Evolutionary conservation across 2,113 vertebrate species (phyloP), one percentile per base, ranked within the genome.

Genomic region (Holacanthus passer): DNA sequence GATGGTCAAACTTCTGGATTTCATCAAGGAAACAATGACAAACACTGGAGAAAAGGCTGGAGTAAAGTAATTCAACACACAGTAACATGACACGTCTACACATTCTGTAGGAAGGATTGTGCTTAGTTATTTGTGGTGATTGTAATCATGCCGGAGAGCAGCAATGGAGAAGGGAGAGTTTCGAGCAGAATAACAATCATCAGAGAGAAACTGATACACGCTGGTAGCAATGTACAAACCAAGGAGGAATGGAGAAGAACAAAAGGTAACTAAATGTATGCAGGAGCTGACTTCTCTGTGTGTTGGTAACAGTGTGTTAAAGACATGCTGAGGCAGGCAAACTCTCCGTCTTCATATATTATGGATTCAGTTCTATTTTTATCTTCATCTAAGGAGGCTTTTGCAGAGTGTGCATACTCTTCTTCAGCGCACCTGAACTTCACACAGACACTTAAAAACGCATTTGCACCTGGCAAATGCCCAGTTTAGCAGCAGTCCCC

Each of bases 321-420:
- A 62, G 52, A 45, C 8, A 68, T 17, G 53, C 76, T 74, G 67
- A 75, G 64, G 53, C 77, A 50, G 63, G 37, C 59, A 29, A 71
- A 81, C 50, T 58, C 4, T 3, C 43, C 7, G 11, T 24, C 47
- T 79, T 86, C 65, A 85, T 84, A 10, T 32, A 84, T 90, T 70
- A 81, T 88, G 64, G 2, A 79, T 89, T 82, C 47, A 64, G 6
- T 59, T 63, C 39, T 55, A 45, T 65, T 74, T 84, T 75, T 45
- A 60, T 48, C 39, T 62, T n/a, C 37, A 27, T 52, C 59, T 47
- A n/a, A 73, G 31, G 48, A 3, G 48, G 8, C 10, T 43, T 67
- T 81, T 73, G 56, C 53, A 68, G 67, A 63, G 62, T 39, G 14
- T 27, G 48, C 27, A 35, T 45, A 16, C 50, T 62, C 39, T 64